phyloP scores from a whole-genome alignment of 2,113 vertebrate genomes.

The Hystrix brachyura region DNA sequence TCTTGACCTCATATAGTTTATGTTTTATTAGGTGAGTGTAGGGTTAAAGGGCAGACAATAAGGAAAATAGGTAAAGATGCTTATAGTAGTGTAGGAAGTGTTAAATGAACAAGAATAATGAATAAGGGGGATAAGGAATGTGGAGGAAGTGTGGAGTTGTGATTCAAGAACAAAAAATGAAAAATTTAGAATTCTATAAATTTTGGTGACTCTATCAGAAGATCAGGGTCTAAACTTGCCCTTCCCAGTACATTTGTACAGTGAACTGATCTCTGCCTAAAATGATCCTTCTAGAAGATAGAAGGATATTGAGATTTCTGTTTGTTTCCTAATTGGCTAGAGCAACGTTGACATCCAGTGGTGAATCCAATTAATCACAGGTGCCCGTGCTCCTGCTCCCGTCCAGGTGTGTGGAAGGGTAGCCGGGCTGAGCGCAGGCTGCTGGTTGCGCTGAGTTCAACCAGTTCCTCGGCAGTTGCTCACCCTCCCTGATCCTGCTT shows the following conservation, averaged over 20 bases:
- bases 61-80: not conserved
- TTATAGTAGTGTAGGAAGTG: no score
- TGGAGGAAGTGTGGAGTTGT: not conserved
- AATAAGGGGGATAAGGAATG: not conserved
- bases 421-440: fast-evolving
- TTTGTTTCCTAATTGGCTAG: constrained; percentile 82
- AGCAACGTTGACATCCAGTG: constrained; percentile 92
- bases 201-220: not conserved
- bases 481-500: fast-evolving
- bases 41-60: not conserved
- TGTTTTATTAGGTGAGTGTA: not conserved
- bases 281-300: not conserved
- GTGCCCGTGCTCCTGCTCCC: not conserved
- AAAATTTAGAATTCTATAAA: not conserved
- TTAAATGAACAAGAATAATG: not conserved
- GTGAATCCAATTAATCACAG: constrained; percentile 88
- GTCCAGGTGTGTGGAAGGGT: not conserved
- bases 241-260: no score
- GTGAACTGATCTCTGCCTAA: not conserved
- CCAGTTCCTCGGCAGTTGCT: not conserved
- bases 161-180: not conserved
- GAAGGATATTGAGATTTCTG: not conserved
- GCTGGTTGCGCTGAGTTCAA: fast-evolving
- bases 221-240: not conserved
- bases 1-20: not conserved